Conservation (phyloP, 2,888 invertebrate species). For the Melitaea athalia region DNA sequence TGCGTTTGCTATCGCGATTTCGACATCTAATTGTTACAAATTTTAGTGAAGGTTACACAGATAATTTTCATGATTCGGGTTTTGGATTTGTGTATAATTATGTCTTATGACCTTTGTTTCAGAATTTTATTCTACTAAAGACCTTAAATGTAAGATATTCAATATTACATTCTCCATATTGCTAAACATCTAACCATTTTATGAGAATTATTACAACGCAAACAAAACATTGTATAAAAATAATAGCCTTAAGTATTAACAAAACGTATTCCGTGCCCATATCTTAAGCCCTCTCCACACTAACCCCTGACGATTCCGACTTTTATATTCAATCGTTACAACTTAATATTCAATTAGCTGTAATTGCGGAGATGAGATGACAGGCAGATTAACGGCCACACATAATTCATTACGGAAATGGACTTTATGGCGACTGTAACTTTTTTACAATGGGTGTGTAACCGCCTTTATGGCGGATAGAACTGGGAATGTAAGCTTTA, state of each 20-base stretch:
- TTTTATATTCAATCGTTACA: conserved; percentile 72
- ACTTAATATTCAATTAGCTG: conserved; percentile 75
- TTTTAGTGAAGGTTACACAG: too few relatives aligned
- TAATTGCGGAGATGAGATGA: conserved; percentile 71
- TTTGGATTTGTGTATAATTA: too few relatives aligned
- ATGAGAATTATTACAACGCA: too few relatives aligned
- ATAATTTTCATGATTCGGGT: too few relatives aligned
- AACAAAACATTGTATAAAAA: background rate
- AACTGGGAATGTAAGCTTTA: conserved; percentile 38
- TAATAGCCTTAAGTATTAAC: background rate
- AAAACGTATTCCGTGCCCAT: background rate
- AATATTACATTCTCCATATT: too few relatives aligned
- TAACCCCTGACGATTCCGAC: conserved; percentile 49
- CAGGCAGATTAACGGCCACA: conserved; percentile 64
- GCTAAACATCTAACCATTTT: too few relatives aligned
- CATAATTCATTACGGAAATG: conserved; percentile 77
- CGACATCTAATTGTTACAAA: too few relatives aligned
- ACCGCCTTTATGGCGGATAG: conserved; percentile 39
- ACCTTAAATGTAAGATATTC: too few relatives aligned
- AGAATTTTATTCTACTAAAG: too few relatives aligned
- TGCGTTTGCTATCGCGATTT: too few relatives aligned
- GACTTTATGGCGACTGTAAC: conserved; percentile 60
- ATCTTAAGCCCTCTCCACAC: conserved; percentile 40
- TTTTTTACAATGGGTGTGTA: conserved; percentile 47
- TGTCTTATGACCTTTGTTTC: too few relatives aligned